Evolutionary conservation across 2,888 invertebrate genomes (phyloP).

Genomic region (Criorhina ranunculi): DNA sequence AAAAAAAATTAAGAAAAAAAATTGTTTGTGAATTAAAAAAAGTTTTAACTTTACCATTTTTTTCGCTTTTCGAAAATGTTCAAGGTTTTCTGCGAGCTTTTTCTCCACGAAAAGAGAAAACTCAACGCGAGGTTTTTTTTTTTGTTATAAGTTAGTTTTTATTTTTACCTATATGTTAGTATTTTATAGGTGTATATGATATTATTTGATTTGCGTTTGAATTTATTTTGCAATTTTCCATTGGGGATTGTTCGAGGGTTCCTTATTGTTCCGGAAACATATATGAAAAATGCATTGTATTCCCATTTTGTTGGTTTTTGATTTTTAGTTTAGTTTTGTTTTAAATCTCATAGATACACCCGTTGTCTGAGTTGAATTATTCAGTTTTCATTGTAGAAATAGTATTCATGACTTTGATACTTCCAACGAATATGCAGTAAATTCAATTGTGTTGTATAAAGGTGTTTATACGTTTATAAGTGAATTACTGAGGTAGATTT

Average conservation of each 20-base stretch:
- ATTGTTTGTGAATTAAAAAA: slow-evolving; percentile 74
- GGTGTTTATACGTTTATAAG: slow-evolving; percentile 45
- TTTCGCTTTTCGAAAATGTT: slow-evolving; percentile 76
- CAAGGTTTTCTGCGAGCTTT: slow-evolving; percentile 75
- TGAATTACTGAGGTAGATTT: slow-evolving; percentile 73
- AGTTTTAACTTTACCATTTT: slow-evolving; percentile 77
- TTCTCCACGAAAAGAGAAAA: slow-evolving; percentile 74
- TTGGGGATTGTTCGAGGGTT: slow-evolving; percentile 71
- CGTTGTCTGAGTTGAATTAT: slow-evolving; percentile 37
- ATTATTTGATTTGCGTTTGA: slow-evolving; percentile 42
- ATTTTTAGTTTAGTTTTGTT: slow-evolving; percentile 19
- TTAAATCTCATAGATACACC: slow-evolving; percentile 48
- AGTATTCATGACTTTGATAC: slow-evolving; percentile 38
- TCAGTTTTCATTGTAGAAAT: slow-evolving; percentile 34
- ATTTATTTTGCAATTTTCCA: slow-evolving; percentile 68
- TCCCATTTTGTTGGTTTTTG: slow-evolving; percentile 45
- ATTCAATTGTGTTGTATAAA: slow-evolving; percentile 72
- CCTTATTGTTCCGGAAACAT: slow-evolving; percentile 71
- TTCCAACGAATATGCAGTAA: slow-evolving; percentile 59
- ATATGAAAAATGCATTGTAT: slow-evolving; percentile 63
- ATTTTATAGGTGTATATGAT: slow-evolving; percentile 60
- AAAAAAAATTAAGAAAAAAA: slow-evolving; percentile 52
- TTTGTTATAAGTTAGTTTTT: slow-evolving; percentile 33
- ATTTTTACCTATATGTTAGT: slow-evolving; percentile 55
- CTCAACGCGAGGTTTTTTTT: slow-evolving; percentile 61